These are phyloP conservation scores for Bilobella aurantiaca DNA, from an alignment of 1,140 invertebrate genomes.

Conservation along the genomic window DNA sequence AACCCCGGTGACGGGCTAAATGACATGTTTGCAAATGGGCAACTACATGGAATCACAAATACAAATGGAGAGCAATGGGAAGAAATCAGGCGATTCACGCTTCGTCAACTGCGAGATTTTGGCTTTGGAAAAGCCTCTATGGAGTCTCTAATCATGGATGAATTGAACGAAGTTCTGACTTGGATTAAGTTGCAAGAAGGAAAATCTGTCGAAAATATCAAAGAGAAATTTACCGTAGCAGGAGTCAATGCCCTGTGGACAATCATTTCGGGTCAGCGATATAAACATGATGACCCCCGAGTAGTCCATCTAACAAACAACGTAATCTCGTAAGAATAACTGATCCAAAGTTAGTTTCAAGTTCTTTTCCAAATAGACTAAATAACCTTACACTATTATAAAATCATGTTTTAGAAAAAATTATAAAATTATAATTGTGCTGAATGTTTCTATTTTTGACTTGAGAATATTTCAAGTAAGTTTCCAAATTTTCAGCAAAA, in stretches of 20 bases:
- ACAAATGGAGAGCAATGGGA: slow-evolving; percentile 4
- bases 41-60: neutral
- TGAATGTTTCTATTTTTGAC: too few species aligned
- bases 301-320: neutral
- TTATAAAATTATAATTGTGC: too few species aligned
- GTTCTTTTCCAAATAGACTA: too few species aligned
- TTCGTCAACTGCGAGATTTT: slow-evolving; percentile 37
- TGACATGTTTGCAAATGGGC: neutral
- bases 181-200: neutral
- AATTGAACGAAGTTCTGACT: slow-evolving; percentile 19
- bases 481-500: too few species aligned
- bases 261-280: neutral
- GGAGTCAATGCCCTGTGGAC: slow-evolving; percentile 8
- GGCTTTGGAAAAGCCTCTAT: slow-evolving; percentile 39
- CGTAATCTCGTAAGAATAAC: neutral
- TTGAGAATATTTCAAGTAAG: too few species aligned
- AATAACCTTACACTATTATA: too few species aligned
- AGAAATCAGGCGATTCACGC: slow-evolving; percentile 37
- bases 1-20: neutral
- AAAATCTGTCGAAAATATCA: neutral
- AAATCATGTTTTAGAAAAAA: too few species aligned
- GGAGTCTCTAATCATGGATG: slow-evolving; percentile 38
- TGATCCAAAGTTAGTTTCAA: neutral
- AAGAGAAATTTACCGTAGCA: neutral
- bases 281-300: neutral